These are phyloP conservation scores for Ammospiza caudacuta DNA, from an alignment of 2,113 vertebrate species.

Conservation along the genomic window DNA sequence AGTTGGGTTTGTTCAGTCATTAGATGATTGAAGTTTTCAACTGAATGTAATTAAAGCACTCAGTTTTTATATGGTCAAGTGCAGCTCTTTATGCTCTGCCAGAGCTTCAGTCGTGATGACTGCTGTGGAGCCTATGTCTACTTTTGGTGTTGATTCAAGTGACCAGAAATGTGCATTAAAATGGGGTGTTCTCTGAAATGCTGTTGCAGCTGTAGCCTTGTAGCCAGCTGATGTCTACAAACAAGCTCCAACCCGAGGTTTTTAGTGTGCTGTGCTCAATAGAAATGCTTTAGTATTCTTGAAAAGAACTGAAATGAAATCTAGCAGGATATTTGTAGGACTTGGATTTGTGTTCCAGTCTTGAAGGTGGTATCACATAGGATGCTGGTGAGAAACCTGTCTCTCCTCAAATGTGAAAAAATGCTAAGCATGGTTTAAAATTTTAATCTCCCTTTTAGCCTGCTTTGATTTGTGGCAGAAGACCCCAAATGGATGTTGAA, in stretches of 20 bases:
- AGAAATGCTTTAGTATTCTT: background rate
- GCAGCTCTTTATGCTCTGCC: background rate
- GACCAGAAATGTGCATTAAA: background rate
- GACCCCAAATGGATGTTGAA: background rate
- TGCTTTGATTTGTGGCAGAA: background rate
- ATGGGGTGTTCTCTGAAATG: background rate
- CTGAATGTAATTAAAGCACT: background rate
- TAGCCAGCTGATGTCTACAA: background rate
- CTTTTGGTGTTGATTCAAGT: background rate
- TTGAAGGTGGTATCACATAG: background rate
- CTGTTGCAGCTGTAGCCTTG: background rate
- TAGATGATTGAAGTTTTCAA: background rate
- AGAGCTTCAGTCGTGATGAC: background rate
- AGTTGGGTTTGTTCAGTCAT: background rate
- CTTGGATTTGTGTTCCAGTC: background rate
- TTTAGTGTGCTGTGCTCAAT: background rate
- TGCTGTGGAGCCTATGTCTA: background rate
- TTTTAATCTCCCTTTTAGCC: background rate
- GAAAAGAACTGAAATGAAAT: background rate
- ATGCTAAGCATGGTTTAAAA: background rate
- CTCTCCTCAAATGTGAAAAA: background rate
- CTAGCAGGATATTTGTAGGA: background rate
- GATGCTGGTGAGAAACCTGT: background rate
- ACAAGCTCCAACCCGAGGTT: background rate
- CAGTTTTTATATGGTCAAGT: background rate